Conservation (phyloP, 2,888 invertebrate genomes). For the Acanthococcus lagerstroemiae region DNA sequence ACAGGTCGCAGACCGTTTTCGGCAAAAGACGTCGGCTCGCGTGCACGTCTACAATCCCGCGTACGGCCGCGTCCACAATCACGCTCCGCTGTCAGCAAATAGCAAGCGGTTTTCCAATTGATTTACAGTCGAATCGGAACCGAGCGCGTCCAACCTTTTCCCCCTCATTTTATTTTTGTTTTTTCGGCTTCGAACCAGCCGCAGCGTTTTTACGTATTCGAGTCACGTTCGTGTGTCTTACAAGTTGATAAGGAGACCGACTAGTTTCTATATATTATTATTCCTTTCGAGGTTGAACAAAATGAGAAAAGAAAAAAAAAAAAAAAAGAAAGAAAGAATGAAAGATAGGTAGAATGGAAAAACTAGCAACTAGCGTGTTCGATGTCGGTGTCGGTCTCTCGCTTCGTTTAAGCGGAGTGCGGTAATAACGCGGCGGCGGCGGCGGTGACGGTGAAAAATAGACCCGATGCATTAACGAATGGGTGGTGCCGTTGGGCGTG, state of each 20-base stretch:
- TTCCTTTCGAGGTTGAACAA: not conserved
- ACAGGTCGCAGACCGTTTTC: too few relatives aligned
- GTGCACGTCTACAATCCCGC: too few relatives aligned
- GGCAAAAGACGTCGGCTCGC: too few relatives aligned
- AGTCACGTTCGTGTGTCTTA: slow-evolving; percentile 2
- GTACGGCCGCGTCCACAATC: too few relatives aligned
- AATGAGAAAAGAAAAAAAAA: not conserved
- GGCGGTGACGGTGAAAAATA: not conserved
- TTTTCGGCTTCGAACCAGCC: not conserved
- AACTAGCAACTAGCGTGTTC: too few relatives aligned
- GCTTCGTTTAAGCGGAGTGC: not conserved
- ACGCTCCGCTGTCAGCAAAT: too few relatives aligned
- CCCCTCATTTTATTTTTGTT: not conserved
- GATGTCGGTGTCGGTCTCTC: too few relatives aligned
- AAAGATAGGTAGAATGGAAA: too few relatives aligned
- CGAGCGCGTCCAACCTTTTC: not conserved
- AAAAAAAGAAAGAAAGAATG: not conserved
- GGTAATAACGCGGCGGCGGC: not conserved
- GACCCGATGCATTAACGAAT: not conserved
- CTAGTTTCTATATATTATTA: not conserved
- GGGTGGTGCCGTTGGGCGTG: slow-evolving; percentile 5
- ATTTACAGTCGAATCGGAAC: not conserved
- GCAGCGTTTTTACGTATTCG: not conserved
- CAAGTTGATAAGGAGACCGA: not conserved
- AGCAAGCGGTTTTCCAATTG: too few relatives aligned